Evolutionary conservation across 1,140 invertebrate species (phyloP).

Genomic region (Hirudo medicinalis): DNA sequence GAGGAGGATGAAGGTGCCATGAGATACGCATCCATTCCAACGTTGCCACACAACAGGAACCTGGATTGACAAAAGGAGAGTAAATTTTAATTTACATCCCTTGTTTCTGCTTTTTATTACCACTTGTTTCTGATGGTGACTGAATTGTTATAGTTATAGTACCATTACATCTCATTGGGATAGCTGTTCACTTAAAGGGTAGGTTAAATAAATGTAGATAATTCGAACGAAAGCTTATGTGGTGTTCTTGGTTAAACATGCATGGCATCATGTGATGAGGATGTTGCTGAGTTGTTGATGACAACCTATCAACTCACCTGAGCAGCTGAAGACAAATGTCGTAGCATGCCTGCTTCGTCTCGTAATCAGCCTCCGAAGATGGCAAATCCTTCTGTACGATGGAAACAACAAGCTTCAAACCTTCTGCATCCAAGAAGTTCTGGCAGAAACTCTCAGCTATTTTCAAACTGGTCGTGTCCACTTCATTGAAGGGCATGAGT

Average conservation of each 20-base stretch:
- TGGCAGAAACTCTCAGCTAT: constrained; percentile 41
- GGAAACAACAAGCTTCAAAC: constrained; percentile 41
- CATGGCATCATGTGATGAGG: too few species aligned
- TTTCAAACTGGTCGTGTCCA: constrained; percentile 34
- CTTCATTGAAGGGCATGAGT: constrained; percentile 41
- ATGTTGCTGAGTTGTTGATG: too few species aligned
- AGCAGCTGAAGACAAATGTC: constrained; percentile 44
- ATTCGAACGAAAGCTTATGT: too few species aligned
- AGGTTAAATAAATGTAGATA: too few species aligned
- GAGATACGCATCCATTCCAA: background rate
- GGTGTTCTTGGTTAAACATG: too few species aligned
- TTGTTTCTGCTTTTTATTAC: too few species aligned
- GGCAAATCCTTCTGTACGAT: constrained; percentile 44
- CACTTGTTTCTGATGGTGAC: too few species aligned
- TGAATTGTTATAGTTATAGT: too few species aligned
- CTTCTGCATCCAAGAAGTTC: constrained; percentile 43
- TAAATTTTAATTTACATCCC: too few species aligned
- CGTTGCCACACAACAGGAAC: background rate
- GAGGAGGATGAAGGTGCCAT: background rate
- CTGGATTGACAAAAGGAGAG: background rate
- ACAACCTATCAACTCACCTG: constrained; percentile 28
- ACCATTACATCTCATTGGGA: too few species aligned
- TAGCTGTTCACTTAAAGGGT: too few species aligned
- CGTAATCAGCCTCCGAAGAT: constrained; percentile 43
- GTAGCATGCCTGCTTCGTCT: constrained; percentile 44